Percentiles rank a stretch among this genome's conserved stretches.
Conservation (phyloP, 2,888 invertebrate species). For the Dryocosmus kuriphilus region DNA sequence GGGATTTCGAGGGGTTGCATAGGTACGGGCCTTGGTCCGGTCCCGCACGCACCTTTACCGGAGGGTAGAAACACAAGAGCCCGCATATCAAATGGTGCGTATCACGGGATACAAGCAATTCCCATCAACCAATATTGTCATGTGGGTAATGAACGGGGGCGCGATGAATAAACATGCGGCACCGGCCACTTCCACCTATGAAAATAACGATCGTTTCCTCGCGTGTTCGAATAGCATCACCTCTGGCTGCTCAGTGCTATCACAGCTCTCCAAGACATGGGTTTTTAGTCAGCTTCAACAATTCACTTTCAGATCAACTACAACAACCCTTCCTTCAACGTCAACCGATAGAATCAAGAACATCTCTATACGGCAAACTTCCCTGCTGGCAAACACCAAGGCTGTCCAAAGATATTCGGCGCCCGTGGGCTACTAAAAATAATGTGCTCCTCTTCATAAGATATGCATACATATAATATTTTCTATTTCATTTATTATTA, state of each 20-base stretch:
- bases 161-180: slow-evolving; percentile 75
- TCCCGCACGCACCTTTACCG: slow-evolving; percentile 23
- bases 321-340: background rate
- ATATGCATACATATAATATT: too few species aligned
- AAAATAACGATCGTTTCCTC: slow-evolving; percentile 63
- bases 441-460: too few species aligned
- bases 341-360: background rate
- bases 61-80: slow-evolving; percentile 58
- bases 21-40: slow-evolving; percentile 32
- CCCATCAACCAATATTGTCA: slow-evolving; percentile 77
- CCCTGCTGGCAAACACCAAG: background rate
- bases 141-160: slow-evolving; percentile 76
- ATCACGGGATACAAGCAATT: slow-evolving; percentile 75
- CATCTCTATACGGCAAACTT: slow-evolving; percentile 11
- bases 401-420: too few species aligned
- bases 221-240: slow-evolving; percentile 40
- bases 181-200: slow-evolving; percentile 62
- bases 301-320: slow-evolving; percentile 13
- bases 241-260: slow-evolving; percentile 10
- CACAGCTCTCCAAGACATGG: slow-evolving; percentile 8
- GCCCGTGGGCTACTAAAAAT: too few species aligned
- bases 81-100: slow-evolving; percentile 77
- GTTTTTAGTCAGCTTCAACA: background rate
- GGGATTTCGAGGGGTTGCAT: slow-evolving; percentile 45
- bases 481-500: too few species aligned